Evolutionary conservation across 2,113 vertebrate species (phyloP).

Genomic region (Epinephelus fuscoguttatus): DNA sequence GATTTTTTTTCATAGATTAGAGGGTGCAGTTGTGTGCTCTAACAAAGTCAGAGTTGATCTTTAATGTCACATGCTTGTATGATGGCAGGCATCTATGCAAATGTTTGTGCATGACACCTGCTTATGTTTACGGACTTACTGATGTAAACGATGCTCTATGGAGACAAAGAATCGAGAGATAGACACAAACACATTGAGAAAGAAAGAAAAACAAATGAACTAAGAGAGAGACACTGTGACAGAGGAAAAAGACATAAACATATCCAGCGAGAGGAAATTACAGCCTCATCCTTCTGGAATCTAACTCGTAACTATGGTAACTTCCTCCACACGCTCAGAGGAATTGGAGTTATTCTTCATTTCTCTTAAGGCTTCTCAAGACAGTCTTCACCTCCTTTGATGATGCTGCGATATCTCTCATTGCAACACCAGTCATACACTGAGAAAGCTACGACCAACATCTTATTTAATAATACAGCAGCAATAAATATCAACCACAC

Average conservation of each 20-base stretch:
- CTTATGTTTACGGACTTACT: background rate
- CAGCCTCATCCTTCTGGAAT: conserved; percentile 52
- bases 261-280: conserved; percentile 20
- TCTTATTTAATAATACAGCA: background rate
- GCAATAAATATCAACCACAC: background rate
- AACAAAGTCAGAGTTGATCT: background rate
- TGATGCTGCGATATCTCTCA: background rate
- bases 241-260: conserved; percentile 3
- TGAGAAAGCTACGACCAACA: background rate
- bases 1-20: background rate
- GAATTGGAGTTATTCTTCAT: conserved; percentile 46
- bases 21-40: background rate
- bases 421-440: background rate
- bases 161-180: background rate
- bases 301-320: conserved; percentile 77
- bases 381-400: conserved; percentile 1
- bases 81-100: background rate
- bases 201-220: background rate
- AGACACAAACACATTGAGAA: background rate
- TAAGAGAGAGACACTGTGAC: background rate
- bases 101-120: background rate
- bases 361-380: conserved; percentile 6
- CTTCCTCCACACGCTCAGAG: conserved; percentile 69
- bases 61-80: background rate
- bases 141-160: background rate